Base-by-base conservation (phyloP, 2,888 invertebrate species). In the Synanthedon vespiformis region DNA sequence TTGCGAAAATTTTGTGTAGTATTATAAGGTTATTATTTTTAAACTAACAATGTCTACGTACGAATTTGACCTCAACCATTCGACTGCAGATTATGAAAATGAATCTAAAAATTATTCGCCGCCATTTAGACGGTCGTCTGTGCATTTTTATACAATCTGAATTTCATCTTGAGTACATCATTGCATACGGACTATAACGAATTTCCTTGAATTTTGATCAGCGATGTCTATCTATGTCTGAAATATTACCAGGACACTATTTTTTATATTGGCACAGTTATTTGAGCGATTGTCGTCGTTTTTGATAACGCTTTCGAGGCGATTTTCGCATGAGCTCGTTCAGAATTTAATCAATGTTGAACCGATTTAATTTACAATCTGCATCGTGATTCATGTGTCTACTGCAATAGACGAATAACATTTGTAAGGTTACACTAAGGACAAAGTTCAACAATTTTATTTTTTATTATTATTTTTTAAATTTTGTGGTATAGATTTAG, bases 171-270 rank as follows among this genome's bases (percentile, higher is more conserved):
- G 62, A 69, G 65, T 72, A 80, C 81, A 81, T 83, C 82, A 82
- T 83, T 77, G 74, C 77, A 68, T 85, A 84, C 85, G 84, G 77
- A 84, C 79, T 76, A 68, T 76, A 73, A 78, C 70, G 67, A 77
- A 82, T 84, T 85, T 85, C 85, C 84, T 87, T 87, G 86, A 87
- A 87, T 87, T 86, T 87, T 80, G 77, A 87, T 82, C 70, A 78
- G 77, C 54, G 56, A 67, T 61, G 68, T 78, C 62, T 61, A 67
- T 79, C 75, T 78, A 67, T 61, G 74, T 77, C 72, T 71, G 61
- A 64, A 63, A 64, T 44, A 44, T n/a, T 12, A 2, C 14, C 44
- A 44, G 44, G 54, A 53, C 22, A 22, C 51, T 61, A 55, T 52
- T 10, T 57, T 53, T 56, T 54, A 49, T 55, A 52, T 22, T 47